phyloP scores from a whole-genome alignment of 2,888 invertebrate species.

The Poecilobothrus nobilitatus region DNA sequence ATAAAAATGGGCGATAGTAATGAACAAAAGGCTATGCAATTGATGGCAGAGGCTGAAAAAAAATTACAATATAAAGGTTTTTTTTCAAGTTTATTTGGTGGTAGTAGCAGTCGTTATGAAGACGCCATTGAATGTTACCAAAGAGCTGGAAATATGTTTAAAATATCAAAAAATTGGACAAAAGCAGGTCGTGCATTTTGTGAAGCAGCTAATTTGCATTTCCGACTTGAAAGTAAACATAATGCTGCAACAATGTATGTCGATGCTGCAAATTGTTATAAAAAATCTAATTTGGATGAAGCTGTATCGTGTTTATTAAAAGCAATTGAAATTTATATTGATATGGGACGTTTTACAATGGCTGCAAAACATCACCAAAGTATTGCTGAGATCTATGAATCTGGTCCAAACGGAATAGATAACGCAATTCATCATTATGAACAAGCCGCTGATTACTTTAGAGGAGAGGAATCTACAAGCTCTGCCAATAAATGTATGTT shows the following conservation, averaged over 20 bases:
- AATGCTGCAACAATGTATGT: conserved; percentile 94
- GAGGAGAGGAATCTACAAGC: conserved; percentile 95
- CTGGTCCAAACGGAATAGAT: conserved; percentile 76
- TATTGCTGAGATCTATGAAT: conserved; percentile 94
- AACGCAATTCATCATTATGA: conserved; percentile 88
- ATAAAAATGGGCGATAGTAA: conserved; percentile 69
- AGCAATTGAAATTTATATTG: conserved; percentile 95
- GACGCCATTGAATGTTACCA: conserved; percentile 96
- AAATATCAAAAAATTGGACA: conserved; percentile 98
- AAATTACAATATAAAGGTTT: conserved; percentile 88
- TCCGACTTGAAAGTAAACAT: conserved; percentile 82
- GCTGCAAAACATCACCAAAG: conserved; percentile 96
- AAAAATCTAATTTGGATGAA: conserved; percentile 63
- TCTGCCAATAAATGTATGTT: conserved; percentile 97
- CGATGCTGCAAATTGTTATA: conserved; percentile 95
- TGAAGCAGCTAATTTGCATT: conserved; percentile 80
- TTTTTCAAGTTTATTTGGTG: conserved; percentile 80
- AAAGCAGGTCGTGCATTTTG: conserved; percentile 92
- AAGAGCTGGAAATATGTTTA: conserved; percentile 93
- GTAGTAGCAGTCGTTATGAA: conserved; percentile 69
- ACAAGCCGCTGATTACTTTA: conserved; percentile 96
- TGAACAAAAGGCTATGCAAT: conserved; percentile 87
- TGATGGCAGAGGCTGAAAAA: conserved; percentile 93
- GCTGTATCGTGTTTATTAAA: conserved; percentile 83
- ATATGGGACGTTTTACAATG: conserved; percentile 95